Evolutionary conservation across 2,797 vertebrate species (phyloP), one percentile per base, ranked within the genome.

Genomic region (Pantherophis vulpinus): DNA sequence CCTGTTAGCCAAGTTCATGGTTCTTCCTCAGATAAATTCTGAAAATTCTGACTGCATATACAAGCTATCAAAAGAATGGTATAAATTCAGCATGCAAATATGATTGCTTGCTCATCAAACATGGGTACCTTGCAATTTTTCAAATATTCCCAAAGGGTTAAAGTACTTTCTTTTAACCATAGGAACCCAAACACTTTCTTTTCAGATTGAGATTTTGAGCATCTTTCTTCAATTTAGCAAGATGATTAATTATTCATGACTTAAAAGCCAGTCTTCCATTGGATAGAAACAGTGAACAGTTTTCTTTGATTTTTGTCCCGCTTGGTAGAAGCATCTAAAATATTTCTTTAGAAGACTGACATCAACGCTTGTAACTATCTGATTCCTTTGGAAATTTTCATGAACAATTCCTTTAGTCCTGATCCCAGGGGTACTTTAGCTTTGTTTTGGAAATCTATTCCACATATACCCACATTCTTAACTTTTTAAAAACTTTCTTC

Each of bases 121-220:
- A 16, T 5, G 9, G 58, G 60, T 83, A 32, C 55, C 66, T 55
- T 63, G 13, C 32, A 91, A 66, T 93, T 87, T 90, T 95, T 90
- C 91, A 90, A 90, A 93, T 42, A 55, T 90, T 94, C 95, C 94
- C 90, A 74, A 37, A 92, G 93, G 86, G 94, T 94, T 90, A 58
- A 55, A 94, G 93, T 23, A 94, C 92, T 61, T 59, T 13, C 79
- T 94, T 89, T 90, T 13, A 29, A 93, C 92, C 59, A 90, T 18
- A 92, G 29, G 37, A n/a, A 47, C 90, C 27, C 79, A 90, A 37
- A 90, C 90, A n/a, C 88, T 92, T 96, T 95, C 92, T 95, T 95
- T 94, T 94, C 91, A 94, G 0, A 70, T 63, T 94, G 87, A 86
- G 79, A 66, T 92, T 95, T 95, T 96, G 94, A 95, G 90, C 92